Conservation (phyloP, 2,113 vertebrate species). For the Crotalus viridis region DNA sequence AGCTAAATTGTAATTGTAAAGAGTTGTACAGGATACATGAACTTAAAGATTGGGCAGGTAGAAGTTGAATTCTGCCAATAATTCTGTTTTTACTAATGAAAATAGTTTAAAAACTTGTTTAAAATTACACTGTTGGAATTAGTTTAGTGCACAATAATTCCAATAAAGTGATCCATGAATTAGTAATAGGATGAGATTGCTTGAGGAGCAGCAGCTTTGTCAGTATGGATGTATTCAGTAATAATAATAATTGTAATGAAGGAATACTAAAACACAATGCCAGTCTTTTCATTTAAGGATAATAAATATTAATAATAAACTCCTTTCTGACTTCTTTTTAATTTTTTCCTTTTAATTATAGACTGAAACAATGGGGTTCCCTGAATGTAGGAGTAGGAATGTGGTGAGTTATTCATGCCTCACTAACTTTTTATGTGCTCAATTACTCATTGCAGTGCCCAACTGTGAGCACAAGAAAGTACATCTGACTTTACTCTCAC, state of each 20-base stretch:
- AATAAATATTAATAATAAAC: slow-evolving; percentile 68
- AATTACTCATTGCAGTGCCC: not conserved
- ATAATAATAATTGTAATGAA: slow-evolving; percentile 76
- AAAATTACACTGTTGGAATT: slow-evolving; percentile 46
- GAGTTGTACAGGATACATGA: not conserved
- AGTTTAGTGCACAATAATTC: slow-evolving; percentile 51
- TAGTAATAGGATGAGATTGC: slow-evolving; percentile 67
- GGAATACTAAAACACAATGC: slow-evolving; percentile 71
- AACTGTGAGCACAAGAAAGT: not conserved
- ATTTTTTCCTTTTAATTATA: slow-evolving; percentile 12
- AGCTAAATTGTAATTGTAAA: not conserved
- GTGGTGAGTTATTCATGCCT: not conserved
- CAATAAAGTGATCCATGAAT: slow-evolving; percentile 52
- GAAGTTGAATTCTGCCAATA: not conserved
- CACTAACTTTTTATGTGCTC: not conserved
- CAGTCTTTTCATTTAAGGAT: slow-evolving; percentile 65
- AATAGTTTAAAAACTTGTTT: slow-evolving; percentile 26
- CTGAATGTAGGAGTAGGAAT: not conserved
- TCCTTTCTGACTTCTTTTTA: slow-evolving; percentile 11
- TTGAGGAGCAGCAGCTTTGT: slow-evolving; percentile 62
- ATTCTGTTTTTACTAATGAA: not conserved
- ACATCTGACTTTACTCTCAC: not conserved
- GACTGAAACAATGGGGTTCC: not conserved
- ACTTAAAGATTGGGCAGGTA: not conserved
- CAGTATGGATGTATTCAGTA: slow-evolving; percentile 68